These are phyloP conservation scores for Scelioninae gen. 2 DNA, from an alignment of 2,888 invertebrate genomes.

Conservation along the genomic window DNA sequence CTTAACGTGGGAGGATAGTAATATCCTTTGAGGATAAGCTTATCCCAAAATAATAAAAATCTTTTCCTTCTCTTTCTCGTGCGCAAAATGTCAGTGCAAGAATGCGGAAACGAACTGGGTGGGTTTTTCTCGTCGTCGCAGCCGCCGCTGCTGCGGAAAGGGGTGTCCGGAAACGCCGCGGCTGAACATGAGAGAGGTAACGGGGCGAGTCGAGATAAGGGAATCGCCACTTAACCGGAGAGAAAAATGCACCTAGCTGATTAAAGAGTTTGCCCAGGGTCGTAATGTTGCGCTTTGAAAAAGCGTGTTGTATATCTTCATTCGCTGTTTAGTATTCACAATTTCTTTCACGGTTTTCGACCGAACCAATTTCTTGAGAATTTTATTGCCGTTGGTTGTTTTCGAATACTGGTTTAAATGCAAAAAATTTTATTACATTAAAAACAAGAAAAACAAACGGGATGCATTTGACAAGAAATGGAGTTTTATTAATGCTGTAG, in stretches of 20 bases:
- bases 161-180: constrained; percentile 18
- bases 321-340: constrained; percentile 12
- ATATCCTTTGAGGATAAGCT: constrained; percentile 45
- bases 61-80: constrained; percentile 26
- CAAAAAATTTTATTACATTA: constrained; percentile 11
- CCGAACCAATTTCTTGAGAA: constrained; percentile 14
- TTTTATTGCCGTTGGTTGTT: constrained; percentile 5
- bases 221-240: constrained; percentile 65
- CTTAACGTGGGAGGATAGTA: constrained; percentile 37
- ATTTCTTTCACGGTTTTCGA: constrained; percentile 1
- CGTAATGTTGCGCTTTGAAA: constrained; percentile 30
- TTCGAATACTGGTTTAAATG: not conserved
- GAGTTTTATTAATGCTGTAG: too few relatives aligned
- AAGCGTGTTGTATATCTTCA: constrained; percentile 12
- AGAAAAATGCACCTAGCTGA: constrained; percentile 66
- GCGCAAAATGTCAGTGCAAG: constrained; percentile 28
- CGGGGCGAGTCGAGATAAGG: constrained; percentile 63
- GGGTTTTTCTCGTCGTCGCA: constrained; percentile 20
- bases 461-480: too few relatives aligned
- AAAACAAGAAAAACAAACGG: too few relatives aligned
- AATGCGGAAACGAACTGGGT: constrained; percentile 30
- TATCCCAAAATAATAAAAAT: constrained; percentile 47
- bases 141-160: constrained; percentile 23
- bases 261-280: constrained; percentile 61
- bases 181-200: constrained; percentile 32